Evolutionary conservation across 1,140 invertebrate genomes (phyloP), one percentile per base, ranked within the genome.

Genomic region (Leguminivora glycinivorella): DNA sequence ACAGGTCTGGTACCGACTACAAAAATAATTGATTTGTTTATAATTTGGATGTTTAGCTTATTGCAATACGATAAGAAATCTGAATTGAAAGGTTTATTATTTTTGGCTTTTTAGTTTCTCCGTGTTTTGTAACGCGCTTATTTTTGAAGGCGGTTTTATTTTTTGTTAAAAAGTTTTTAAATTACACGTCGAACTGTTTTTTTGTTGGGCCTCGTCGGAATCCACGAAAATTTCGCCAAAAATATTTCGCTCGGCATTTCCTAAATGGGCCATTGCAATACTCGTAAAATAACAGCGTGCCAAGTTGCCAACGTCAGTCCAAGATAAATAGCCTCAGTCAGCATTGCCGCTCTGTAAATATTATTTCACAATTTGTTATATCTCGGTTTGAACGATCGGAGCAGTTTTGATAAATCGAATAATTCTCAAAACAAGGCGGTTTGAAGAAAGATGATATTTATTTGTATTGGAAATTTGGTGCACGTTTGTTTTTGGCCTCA

Each of bases 311-410:
- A 17, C 58, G 25, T 63, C 58, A 63, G 29, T 31, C 47, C 47
- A 52, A 52, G 58, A 63, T 63, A 63, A 63, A 63, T 63, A 34
- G 24, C 58, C 58, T 29, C 58, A 63, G 58, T 63, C 58, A 63
- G 58, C 24, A 17, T 7, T 10, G 24, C 26, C 24, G n/a, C n/a
- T 63, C 25, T 31, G 58, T 29, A 63, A 63, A 63, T 63, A 63
- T 63, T 63, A 22, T 63, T 63, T 63, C 58, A 63, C 24, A 63
- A 63, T 29, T 29, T 29, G 58, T 63, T 63, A 29, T 34, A 52
- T 17, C 25, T 63, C 14, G 58, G 25, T 29, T 52, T 52, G n/a
- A 52, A 52, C n/a, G 19, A 52, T 52, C 47, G 19, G 19, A 52
- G 19, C 47, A 52, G 19, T 52, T 52, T 52, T 22, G 47, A 7